Conservation (phyloP, 2,113 vertebrate species). For the Bufo bufo region DNA sequence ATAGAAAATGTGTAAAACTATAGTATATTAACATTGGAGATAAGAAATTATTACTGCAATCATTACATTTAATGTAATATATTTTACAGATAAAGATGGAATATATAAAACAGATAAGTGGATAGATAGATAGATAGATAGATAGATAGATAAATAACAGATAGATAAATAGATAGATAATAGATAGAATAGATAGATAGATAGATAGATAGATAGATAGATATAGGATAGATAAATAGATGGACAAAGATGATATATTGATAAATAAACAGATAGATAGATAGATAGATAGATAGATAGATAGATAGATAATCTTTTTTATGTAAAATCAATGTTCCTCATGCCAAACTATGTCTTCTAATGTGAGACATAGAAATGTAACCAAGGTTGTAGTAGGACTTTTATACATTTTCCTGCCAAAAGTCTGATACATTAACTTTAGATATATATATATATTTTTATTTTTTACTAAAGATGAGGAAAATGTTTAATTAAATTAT, state of each 20-base stretch:
- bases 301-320: background rate
- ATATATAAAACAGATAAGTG: background rate
- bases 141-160: background rate
- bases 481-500: conserved; percentile 91
- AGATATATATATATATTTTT: conserved; percentile 64
- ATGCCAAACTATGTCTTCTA: background rate
- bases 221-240: background rate
- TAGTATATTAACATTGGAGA: background rate
- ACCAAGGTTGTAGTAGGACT: conserved; percentile 88
- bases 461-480: conserved; percentile 78
- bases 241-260: background rate
- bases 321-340: background rate
- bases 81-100: background rate
- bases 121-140: background rate
- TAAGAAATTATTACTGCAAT: background rate
- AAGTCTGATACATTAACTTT: conserved; percentile 78
- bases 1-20: background rate
- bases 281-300: background rate
- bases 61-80: background rate
- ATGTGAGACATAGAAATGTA: conserved; percentile 58
- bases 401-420: conserved; percentile 92
- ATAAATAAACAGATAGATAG: background rate
- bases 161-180: background rate
- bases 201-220: background rate
- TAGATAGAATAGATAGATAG: background rate